phyloP scores from a whole-genome alignment of 2,888 invertebrate genomes.

The Brachyopa scutellaris region DNA sequence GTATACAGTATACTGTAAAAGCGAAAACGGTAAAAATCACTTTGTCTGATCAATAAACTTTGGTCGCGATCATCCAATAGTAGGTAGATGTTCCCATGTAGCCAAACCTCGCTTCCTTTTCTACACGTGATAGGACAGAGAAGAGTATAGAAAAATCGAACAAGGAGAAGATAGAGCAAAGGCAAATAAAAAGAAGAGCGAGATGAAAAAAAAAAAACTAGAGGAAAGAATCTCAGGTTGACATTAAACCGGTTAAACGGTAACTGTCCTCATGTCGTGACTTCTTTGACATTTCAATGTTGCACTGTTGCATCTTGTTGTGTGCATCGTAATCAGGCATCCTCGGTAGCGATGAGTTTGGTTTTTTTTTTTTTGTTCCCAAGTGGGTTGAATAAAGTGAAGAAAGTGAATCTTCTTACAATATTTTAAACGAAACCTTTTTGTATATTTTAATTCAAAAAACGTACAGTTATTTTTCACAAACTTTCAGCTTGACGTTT shows the following conservation, averaged over 20 bases:
- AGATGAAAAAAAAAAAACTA: constrained; percentile 15
- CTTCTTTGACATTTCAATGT: constrained; percentile 71
- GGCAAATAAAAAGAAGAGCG: background rate
- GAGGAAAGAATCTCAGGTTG: constrained; percentile 55
- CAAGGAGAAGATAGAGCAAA: background rate
- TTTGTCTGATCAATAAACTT: constrained; percentile 68
- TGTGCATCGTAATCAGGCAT: background rate
- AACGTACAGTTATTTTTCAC: no score
- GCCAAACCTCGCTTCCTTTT: background rate
- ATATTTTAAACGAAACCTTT: no score
- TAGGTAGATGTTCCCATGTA: no score
- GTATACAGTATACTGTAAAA: constrained; percentile 60
- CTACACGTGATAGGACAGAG: background rate
- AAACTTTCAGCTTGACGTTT: no score
- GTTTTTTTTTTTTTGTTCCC: no score
- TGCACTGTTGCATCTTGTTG: constrained; percentile 40
- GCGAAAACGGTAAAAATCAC: constrained; percentile 70
- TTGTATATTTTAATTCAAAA: no score
- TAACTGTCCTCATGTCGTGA: constrained; percentile 70
- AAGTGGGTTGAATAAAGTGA: no score
- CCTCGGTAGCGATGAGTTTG: constrained; percentile 20
- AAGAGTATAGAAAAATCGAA: no score
- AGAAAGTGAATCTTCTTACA: no score
- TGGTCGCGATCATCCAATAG: no score
- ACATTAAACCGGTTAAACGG: constrained; percentile 69